phyloP scores from a whole-genome alignment of 2,888 invertebrate species.

The Cepaea hortensis region DNA sequence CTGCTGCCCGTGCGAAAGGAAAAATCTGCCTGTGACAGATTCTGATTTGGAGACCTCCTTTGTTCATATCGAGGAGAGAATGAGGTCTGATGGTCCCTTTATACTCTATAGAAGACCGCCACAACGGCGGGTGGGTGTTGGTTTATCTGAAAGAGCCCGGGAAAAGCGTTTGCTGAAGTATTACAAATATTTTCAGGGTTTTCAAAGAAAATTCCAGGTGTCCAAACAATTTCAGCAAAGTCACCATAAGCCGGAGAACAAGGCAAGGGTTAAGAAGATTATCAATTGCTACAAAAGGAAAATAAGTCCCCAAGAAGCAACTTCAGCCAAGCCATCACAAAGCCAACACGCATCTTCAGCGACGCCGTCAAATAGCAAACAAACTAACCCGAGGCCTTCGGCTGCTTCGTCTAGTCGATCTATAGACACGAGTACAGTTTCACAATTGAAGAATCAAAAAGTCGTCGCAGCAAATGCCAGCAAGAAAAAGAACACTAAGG shows the following conservation, averaged over 20 bases:
- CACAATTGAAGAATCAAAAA: not conserved
- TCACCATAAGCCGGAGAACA: not conserved
- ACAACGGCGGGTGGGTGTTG: not conserved
- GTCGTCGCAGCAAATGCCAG: not conserved
- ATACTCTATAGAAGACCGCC: not conserved
- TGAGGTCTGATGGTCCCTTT: not conserved
- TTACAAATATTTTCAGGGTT: slow-evolving; percentile 20
- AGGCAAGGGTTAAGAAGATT: not conserved
- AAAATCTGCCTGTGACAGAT: not conserved
- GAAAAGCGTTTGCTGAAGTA: slow-evolving; percentile 5
- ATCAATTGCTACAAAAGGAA: not conserved
- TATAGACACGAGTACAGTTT: not conserved
- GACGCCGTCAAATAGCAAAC: not conserved
- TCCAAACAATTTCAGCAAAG: slow-evolving; percentile 15
- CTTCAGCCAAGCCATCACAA: not conserved
- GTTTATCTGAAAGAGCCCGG: not conserved
- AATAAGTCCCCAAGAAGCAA: not conserved
- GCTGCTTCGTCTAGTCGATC: not conserved
- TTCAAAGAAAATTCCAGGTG: slow-evolving; percentile 15
- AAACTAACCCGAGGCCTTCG: not conserved
- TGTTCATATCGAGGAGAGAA: slow-evolving; percentile 11
- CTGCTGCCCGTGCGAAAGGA: slow-evolving; percentile 1
- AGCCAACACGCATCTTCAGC: not conserved
- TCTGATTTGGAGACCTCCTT: not conserved
- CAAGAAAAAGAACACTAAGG: not conserved